Evolutionary conservation across 2,113 vertebrate genomes (phyloP).

Genomic region (Myiozetetes cayanensis): DNA sequence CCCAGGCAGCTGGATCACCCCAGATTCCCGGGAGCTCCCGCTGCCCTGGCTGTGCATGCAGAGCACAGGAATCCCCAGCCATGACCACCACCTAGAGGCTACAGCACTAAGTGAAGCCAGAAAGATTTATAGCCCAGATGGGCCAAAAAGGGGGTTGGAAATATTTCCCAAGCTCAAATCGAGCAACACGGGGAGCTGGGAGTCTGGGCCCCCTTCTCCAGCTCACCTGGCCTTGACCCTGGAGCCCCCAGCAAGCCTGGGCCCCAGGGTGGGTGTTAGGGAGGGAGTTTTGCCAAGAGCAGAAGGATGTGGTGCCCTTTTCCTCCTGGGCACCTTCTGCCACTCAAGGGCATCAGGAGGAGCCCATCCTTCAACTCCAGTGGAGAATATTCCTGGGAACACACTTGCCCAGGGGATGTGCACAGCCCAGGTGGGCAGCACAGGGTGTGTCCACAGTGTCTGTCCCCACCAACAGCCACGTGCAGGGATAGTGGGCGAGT

Average conservation of each 20-base stretch:
- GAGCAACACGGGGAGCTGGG: not conserved
- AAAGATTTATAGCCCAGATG: not conserved
- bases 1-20: not conserved
- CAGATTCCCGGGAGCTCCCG: not conserved
- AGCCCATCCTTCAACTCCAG: rapidly evolving
- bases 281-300: not conserved
- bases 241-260: not conserved
- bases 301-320: not conserved
- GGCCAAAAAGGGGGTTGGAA: not conserved
- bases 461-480: not conserved
- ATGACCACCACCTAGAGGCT: constrained; percentile 10
- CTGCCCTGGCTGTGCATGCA: rapidly evolving
- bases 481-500: too few relatives aligned
- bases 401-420: not conserved
- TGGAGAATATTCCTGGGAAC: not conserved
- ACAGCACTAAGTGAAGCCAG: not conserved
- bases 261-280: not conserved
- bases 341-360: not conserved
- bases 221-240: not conserved
- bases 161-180: rapidly evolving
- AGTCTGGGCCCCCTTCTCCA: not conserved
- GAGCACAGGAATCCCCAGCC: not conserved
- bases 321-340: not conserved
- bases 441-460: not conserved
- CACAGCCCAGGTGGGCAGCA: not conserved